These are phyloP conservation scores for Theristicus caerulescens DNA, from an alignment of 2,113 vertebrate species.

Conservation along the genomic window DNA sequence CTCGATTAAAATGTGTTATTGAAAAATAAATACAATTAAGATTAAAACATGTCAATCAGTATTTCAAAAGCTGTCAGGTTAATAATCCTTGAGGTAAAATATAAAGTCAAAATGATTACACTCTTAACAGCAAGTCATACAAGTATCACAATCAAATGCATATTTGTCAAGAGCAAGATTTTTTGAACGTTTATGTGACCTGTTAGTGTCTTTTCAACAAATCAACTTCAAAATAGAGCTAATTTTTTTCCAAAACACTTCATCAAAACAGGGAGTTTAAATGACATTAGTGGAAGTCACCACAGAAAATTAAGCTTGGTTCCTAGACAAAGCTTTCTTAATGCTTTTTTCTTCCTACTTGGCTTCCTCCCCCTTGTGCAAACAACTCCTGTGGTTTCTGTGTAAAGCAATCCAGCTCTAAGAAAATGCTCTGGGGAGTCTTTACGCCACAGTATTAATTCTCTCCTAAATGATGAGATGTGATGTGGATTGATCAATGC, in stretches of 20 bases:
- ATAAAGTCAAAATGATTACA: not conserved
- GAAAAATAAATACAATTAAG: not conserved
- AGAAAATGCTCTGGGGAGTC: constrained; percentile 65
- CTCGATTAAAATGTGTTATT: not conserved
- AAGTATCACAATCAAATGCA: not conserved
- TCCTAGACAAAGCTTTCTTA: not conserved
- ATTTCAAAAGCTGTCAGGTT: not conserved
- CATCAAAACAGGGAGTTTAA: not conserved
- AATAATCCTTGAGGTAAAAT: not conserved
- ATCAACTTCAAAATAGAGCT: not conserved
- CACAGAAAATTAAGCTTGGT: not conserved
- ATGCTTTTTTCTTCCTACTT: not conserved
- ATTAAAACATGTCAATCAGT: not conserved
- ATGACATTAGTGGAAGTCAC: not conserved
- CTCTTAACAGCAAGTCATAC: not conserved
- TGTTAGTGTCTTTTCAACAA: not conserved
- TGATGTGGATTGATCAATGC: constrained; percentile 68
- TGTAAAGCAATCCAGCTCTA: constrained; percentile 61
- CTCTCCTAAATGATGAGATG: constrained; percentile 65
- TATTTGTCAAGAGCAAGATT: not conserved
- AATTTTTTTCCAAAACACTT: not conserved
- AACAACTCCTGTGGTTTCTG: constrained; percentile 51
- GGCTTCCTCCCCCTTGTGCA: not conserved
- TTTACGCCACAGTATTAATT: constrained; percentile 72
- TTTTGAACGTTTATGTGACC: not conserved